These are phyloP conservation scores for Psettodes erumei DNA, from an alignment of 2,113 vertebrate genomes.

Conservation along the genomic window DNA sequence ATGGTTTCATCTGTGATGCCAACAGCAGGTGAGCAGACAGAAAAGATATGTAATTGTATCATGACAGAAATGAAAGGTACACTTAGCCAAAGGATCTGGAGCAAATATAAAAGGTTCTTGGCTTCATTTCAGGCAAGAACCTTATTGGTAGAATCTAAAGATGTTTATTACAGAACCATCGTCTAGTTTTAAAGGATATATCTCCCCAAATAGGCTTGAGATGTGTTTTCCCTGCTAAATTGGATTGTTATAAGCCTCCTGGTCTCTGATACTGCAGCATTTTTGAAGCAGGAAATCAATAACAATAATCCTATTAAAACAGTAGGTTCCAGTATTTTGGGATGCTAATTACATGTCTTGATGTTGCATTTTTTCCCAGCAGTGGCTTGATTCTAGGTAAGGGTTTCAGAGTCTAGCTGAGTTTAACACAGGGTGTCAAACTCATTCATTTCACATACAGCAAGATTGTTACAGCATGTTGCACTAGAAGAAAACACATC, in stretches of 20 bases:
- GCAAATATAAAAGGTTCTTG: neutral
- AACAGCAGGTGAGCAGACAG: neutral
- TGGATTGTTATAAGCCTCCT: neutral
- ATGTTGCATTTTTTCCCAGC: slow-evolving; percentile 23
- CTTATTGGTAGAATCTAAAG: slow-evolving; percentile 2
- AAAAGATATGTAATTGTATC: neutral
- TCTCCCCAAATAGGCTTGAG: neutral
- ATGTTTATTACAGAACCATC: neutral
- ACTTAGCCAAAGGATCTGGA: neutral
- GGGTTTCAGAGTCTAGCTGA: slow-evolving; percentile 47
- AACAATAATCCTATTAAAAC: slow-evolving; percentile 28
- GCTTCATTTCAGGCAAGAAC: neutral
- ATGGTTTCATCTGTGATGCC: neutral
- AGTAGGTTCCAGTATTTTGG: slow-evolving; percentile 19
- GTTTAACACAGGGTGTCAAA: slow-evolving; percentile 46
- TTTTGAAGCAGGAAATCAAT: slow-evolving; percentile 16
- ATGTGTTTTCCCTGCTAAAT: slow-evolving; percentile 4
- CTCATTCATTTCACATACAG: slow-evolving; percentile 53
- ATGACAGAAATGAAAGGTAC: neutral
- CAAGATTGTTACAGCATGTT: slow-evolving; percentile 41
- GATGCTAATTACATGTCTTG: slow-evolving; percentile 31
- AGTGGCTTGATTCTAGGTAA: slow-evolving; percentile 31
- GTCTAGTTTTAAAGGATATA: neutral
- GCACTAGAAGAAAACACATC: slow-evolving; percentile 39
- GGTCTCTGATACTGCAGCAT: neutral